Evolutionary conservation across 2,113 vertebrate species (phyloP), one percentile per base, ranked within the genome.

Genomic region (Scalopus aquaticus): DNA sequence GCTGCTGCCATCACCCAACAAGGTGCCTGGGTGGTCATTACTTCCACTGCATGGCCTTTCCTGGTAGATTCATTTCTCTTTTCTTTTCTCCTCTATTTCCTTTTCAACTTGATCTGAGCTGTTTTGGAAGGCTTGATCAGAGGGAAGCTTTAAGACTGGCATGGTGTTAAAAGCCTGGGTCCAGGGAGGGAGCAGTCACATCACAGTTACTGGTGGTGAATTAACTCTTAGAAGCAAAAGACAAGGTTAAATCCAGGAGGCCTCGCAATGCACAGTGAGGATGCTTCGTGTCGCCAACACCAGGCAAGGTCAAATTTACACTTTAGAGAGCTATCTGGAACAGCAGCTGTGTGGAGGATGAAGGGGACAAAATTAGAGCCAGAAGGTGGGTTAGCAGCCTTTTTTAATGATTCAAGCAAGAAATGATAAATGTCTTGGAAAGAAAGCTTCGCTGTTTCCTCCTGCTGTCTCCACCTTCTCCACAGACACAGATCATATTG

Each of bases 371-470:
- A 95, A 56, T 67, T 37, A 81, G 86, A 95, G 58, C 54, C 46
- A 51, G n/a, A 19, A n/a, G 17, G 39, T 70, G 60, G 82, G 39
- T 65, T 81, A 39, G 54, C 69, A 83, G 39, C 7, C 64, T 56
- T 2, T 69, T 62, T 85, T 82, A 73, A 80, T 15, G 60, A 6
- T 74, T 82, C 0, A 8, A 90, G 24, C 1, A 37, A 94, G 62
- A 96, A 81, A 81, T 32, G 30, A 56, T 35, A 13, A 35, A 44
- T 32, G 58, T 94, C 78, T 91, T 85, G 32, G 91, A 84, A 94
- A 86, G 1, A 51, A 46, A 20, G 11, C 49, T 86, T 90, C 6
- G 7, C 35, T n/a, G 32, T 92, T 87, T 76, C 39, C 8, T 77
- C 42, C 54, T 28, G 2, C 78, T 79, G 46, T 85, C 44, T 65